Evolutionary conservation across 2,113 vertebrate species (phyloP).

Genomic region (Haemorhous mexicanus): DNA sequence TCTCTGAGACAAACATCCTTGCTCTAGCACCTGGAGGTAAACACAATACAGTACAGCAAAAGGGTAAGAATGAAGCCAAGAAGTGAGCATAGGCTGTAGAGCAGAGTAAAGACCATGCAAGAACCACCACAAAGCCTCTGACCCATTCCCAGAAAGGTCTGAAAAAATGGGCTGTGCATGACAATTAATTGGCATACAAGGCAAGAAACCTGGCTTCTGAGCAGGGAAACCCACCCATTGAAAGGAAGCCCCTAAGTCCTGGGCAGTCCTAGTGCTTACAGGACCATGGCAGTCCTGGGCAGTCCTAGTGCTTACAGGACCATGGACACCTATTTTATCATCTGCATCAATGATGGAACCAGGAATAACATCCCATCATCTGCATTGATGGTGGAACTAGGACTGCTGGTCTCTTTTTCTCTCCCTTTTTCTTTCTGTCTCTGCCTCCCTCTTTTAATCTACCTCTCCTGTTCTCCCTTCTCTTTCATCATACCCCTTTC

Average conservation of each 20-base stretch:
- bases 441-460: neutral
- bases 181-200: neutral
- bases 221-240: neutral
- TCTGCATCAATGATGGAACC: neutral
- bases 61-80: neutral
- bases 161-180: too few relatives aligned
- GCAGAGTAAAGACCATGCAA: neutral
- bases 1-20: neutral
- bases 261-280: too few relatives aligned
- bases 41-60: accelerated
- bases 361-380: neutral
- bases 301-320: neutral
- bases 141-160: neutral
- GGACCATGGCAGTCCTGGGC: neutral
- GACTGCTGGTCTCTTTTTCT: neutral
- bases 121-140: neutral
- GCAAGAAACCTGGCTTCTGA: neutral
- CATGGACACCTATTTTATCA: neutral
- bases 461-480: neutral
- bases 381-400: too few relatives aligned
- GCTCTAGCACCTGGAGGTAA: neutral
- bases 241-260: neutral
- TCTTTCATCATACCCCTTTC: neutral
- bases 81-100: neutral
- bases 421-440: neutral